These are phyloP conservation scores for Littorina saxatilis DNA, from an alignment of 1,140 invertebrate genomes.

Conservation along the genomic window DNA sequence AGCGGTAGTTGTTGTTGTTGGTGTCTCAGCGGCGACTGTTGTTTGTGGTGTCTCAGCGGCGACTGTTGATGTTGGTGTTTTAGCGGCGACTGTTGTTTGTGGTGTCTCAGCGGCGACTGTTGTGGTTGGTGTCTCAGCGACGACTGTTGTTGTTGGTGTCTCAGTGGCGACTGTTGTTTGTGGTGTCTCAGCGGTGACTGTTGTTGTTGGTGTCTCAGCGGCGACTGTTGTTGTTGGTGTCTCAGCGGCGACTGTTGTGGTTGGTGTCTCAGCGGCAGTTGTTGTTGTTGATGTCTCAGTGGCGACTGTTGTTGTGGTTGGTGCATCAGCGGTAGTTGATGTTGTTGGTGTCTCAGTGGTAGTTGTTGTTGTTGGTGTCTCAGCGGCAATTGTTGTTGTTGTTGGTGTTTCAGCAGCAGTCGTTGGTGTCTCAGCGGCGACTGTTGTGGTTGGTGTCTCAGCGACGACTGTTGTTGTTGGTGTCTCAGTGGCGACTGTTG, in stretches of 20 bases:
- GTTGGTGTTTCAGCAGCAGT: slow-evolving; percentile 16
- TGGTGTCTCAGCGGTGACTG: too few species aligned
- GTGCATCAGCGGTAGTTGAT: background rate
- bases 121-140: background rate
- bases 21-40: too few species aligned
- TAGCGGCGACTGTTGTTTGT: too few species aligned
- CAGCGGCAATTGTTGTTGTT: slow-evolving; percentile 5
- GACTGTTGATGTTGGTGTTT: background rate
- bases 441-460: slow-evolving; percentile 8
- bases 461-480: slow-evolving; percentile 15
- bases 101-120: background rate
- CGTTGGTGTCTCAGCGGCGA: background rate
- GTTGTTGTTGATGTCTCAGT: slow-evolving; percentile 2
- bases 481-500: background rate
- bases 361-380: background rate
- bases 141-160: background rate
- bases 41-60: background rate
- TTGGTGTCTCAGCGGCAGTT: slow-evolving; percentile 14
- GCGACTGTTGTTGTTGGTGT: background rate
- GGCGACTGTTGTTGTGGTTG: slow-evolving; percentile 6
- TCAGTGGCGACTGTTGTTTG: slow-evolving; percentile 8
- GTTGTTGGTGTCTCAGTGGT: slow-evolving; percentile 17
- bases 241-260: slow-evolving; percentile 4
- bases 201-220: background rate
- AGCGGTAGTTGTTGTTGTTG: slow-evolving; percentile 25